Evolutionary conservation across 92 coral and sea anemone species (phyloP), one percentile per base, ranked within the genome.

Genomic region (Blastomussa wellsi): DNA sequence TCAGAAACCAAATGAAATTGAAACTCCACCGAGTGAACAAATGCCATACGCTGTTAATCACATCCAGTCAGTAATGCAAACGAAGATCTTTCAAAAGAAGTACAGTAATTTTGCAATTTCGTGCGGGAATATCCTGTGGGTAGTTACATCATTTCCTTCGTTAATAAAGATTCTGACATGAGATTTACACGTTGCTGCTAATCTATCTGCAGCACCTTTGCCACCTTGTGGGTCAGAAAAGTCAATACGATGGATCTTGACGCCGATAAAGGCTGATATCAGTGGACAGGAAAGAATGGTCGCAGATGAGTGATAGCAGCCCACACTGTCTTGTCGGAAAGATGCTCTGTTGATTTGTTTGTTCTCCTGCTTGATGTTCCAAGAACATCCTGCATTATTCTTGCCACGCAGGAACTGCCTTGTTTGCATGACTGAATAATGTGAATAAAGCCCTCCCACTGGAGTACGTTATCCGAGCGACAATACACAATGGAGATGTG

Each of bases 301-400:
- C 19, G 52, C 22, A 3, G 88, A 82, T 33, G 88, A 83, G 36
- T 88, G 91, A 28, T 88, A 88, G 67, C 91, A 89, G 13, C 91
- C 89, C 4, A 86, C 91, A 68, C 84, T 89, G 64, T 88, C 91
- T 53, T 88, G 91, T 0, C 88, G 78, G 26, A 88, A 68, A n/a
- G 11, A 82, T 19, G 89, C 86, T n/a, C n/a, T n/a, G n/a, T n/a
- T n/a, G n/a, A n/a, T n/a, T n/a, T n/a, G n/a, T n/a, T n/a, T n/a
- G n/a, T n/a, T n/a, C n/a, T n/a, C n/a, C 42, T 78, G 5, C 32
- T 77, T 19, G n/a, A n/a, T n/a, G n/a, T n/a, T n/a, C n/a, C n/a
- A n/a, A n/a, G n/a, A n/a, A n/a, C n/a, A n/a, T n/a, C n/a, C n/a
- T n/a, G n/a, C n/a, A n/a, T n/a, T n/a, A n/a, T n/a, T n/a, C n/a